phyloP scores from a whole-genome alignment of 2,113 vertebrate species.

The Anseranas semipalmata region DNA sequence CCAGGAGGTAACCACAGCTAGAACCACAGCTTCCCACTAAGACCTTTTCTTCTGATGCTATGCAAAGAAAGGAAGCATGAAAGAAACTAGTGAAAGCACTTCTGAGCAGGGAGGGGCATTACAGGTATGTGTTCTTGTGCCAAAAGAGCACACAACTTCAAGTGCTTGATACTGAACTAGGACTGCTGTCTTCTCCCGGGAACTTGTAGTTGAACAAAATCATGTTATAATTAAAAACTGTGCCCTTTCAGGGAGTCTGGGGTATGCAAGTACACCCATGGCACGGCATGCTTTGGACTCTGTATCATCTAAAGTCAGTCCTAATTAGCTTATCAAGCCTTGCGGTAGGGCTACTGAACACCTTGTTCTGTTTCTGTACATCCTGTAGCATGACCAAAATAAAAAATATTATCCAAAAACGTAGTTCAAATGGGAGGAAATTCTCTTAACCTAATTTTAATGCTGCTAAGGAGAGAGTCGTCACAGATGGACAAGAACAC shows the following conservation, averaged over 20 bases:
- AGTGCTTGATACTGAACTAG: not conserved
- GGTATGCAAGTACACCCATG: not conserved
- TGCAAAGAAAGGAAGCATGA: not conserved
- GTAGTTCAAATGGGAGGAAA: not conserved
- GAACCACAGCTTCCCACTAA: not conserved
- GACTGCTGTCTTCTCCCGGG: not conserved
- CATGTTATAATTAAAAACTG: not conserved
- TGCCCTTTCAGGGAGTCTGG: not conserved
- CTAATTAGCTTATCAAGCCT: rapidly evolving
- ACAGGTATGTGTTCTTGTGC: not conserved
- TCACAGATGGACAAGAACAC: not conserved
- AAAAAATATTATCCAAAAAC: not conserved
- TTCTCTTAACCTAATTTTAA: not conserved
- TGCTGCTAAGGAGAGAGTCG: not conserved
- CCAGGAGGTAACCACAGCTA: not conserved
- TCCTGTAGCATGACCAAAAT: not conserved
- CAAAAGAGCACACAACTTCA: not conserved
- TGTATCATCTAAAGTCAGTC: not conserved
- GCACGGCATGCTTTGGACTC: not conserved
- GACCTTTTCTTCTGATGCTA: not conserved
- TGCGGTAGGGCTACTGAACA: not conserved
- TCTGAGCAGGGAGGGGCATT: not conserved
- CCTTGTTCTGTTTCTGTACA: not conserved
- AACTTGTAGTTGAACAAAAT: not conserved
- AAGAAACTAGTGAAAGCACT: not conserved